Evolutionary conservation across 2,113 vertebrate species (phyloP).

Genomic region (Mesoclemmys tuberculata): DNA sequence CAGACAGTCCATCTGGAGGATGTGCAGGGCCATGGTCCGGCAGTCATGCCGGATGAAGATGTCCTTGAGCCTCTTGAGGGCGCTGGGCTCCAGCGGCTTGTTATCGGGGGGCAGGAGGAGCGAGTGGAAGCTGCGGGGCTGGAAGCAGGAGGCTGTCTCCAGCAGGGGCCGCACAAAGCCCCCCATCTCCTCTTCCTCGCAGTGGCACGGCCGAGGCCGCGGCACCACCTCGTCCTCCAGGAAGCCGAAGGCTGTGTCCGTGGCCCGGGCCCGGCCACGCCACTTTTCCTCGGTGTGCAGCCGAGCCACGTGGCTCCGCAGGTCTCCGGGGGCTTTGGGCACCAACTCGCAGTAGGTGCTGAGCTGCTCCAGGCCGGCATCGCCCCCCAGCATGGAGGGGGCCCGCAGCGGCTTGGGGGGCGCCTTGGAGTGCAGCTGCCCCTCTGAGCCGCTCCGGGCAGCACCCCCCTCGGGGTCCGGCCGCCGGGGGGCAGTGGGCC

Average conservation of each 20-base stretch:
- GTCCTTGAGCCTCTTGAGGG: constrained; percentile 80
- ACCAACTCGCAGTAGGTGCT: constrained; percentile 82
- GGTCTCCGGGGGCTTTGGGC: constrained; percentile 58
- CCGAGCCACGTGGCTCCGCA: constrained; percentile 79
- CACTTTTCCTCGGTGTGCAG: constrained; percentile 83
- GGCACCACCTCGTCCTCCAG: constrained; percentile 69
- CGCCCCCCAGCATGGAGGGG: constrained; percentile 77
- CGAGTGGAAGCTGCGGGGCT: constrained; percentile 77
- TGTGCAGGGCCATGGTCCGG: constrained; percentile 81
- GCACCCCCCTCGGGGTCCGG: constrained; percentile 61
- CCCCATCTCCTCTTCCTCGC: constrained; percentile 21
- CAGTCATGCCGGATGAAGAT: constrained; percentile 80
- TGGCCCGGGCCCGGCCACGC: constrained; percentile 81
- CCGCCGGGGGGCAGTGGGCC: constrained; percentile 51
- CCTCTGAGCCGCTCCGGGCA: constrained; percentile 84
- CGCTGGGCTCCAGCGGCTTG: constrained; percentile 82
- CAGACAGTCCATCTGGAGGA: constrained; percentile 88
- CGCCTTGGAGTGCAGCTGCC: constrained; percentile 86
- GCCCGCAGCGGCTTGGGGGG: constrained; percentile 84
- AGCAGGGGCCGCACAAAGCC: constrained; percentile 80
- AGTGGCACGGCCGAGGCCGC: not conserved
- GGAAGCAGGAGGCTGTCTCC: constrained; percentile 78
- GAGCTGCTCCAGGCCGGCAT: constrained; percentile 11
- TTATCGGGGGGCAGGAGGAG: constrained; percentile 85
- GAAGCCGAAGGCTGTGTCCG: constrained; percentile 85